A percentile compares a stretch with the other conserved stretches of the same genome.
Conservation (phyloP, 2,113 vertebrate species). For the Dendropsophus ebraccatus region DNA sequence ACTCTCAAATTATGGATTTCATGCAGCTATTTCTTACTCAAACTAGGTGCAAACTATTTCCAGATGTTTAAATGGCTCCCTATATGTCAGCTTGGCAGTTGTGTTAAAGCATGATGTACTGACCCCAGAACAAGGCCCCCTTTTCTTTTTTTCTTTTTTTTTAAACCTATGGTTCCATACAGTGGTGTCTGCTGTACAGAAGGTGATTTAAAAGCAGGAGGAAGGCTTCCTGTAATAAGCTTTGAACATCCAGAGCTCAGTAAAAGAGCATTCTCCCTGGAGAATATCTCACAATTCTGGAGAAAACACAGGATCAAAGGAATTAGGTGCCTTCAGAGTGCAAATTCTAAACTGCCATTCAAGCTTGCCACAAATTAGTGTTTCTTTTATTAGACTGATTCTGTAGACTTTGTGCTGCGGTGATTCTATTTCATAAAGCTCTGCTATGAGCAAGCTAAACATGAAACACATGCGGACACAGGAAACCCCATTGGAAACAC, state of each 20-base stretch:
- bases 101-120: constrained; percentile 29
- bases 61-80: constrained; percentile 47
- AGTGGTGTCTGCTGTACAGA: constrained; percentile 38
- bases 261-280: constrained; percentile 44
- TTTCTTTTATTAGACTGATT: constrained; percentile 56
- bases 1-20: constrained; percentile 48
- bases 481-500: constrained; percentile 37
- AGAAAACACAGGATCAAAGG: constrained; percentile 57
- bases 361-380: constrained; percentile 53
- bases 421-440: constrained; percentile 34
- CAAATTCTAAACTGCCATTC: constrained; percentile 56
- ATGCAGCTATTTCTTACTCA: constrained; percentile 33
- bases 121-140: constrained; percentile 45
- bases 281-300: constrained; percentile 38
- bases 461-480: constrained; percentile 44
- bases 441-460: constrained; percentile 33
- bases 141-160: not conserved
- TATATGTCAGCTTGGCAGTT: constrained; percentile 52
- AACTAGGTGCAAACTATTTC: constrained; percentile 50
- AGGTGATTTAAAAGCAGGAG: constrained; percentile 48
- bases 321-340: constrained; percentile 52
- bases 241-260: constrained; percentile 54
- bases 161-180: constrained; percentile 34
- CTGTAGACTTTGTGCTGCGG: constrained; percentile 32
- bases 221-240: constrained; percentile 48